Evolutionary conservation across 2,888 invertebrate genomes (phyloP).

Genomic region (Eilema sororculum): DNA sequence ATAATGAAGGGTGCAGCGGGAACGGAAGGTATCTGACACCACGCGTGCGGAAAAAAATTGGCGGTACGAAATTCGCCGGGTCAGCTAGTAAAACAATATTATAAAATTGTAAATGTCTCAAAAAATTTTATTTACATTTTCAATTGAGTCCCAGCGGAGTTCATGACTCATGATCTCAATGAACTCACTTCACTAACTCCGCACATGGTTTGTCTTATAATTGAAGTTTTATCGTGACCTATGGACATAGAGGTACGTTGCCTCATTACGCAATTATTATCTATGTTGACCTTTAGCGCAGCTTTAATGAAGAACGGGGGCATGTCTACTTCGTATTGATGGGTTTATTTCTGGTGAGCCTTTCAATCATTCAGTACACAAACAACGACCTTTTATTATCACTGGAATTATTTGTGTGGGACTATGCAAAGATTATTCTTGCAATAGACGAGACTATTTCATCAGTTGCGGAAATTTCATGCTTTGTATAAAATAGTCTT

Average conservation of each 20-base stretch:
- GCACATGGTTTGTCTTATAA: not conserved
- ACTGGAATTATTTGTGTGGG: constrained; percentile 24
- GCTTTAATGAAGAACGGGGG: constrained; percentile 34
- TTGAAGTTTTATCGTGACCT: not conserved
- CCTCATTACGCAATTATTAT: constrained; percentile 23
- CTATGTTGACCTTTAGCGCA: constrained; percentile 35
- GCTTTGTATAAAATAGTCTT: too few relatives aligned
- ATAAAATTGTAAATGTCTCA: not conserved
- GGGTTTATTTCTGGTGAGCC: constrained; percentile 46
- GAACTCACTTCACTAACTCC: not conserved
- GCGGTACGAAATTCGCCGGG: too few relatives aligned
- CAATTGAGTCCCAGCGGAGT: not conserved
- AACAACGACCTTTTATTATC: constrained; percentile 22
- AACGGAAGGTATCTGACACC: too few relatives aligned
- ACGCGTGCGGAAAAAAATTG: too few relatives aligned
- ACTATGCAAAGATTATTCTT: not conserved
- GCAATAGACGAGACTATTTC: not conserved
- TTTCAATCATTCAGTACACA: constrained; percentile 36
- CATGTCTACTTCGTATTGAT: constrained; percentile 36
- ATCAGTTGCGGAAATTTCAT: not conserved
- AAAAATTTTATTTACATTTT: not conserved
- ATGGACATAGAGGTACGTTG: constrained; percentile 2
- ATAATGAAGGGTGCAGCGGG: too few relatives aligned
- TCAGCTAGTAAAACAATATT: too few relatives aligned
- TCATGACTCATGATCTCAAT: not conserved